A percentile compares a stretch with the other conserved stretches of the same genome.
These are phyloP conservation scores for Amorpha juglandis DNA, from an alignment of 2,888 invertebrate species.

Conservation along the genomic window DNA sequence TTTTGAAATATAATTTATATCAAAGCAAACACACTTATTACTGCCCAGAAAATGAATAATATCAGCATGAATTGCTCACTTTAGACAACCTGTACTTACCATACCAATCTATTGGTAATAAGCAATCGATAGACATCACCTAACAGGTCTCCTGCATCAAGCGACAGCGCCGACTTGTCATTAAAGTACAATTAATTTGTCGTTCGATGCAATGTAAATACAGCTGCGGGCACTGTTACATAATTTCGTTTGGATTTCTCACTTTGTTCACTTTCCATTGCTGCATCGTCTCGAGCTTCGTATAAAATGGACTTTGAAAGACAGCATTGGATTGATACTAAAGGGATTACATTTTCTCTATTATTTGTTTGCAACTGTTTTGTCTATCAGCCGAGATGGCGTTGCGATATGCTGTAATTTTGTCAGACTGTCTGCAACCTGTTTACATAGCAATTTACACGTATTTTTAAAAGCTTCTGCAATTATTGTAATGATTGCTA, in stretches of 20 bases:
- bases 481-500: slow-evolving; percentile 11
- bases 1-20: no score
- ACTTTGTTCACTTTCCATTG: slow-evolving; percentile 19
- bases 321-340: neutral
- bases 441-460: slow-evolving; percentile 1
- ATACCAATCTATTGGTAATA: slow-evolving; percentile 47
- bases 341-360: neutral
- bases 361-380: slow-evolving; percentile 20
- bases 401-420: slow-evolving; percentile 16
- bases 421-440: neutral
- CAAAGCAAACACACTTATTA: slow-evolving; percentile 16
- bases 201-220: slow-evolving; percentile 60
- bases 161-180: slow-evolving; percentile 62
- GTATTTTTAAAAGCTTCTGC: slow-evolving; percentile 14
- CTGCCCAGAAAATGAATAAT: slow-evolving; percentile 24
- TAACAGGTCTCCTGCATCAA: slow-evolving; percentile 37
- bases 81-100: slow-evolving; percentile 42
- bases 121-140: slow-evolving; percentile 48
- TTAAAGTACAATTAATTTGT: slow-evolving; percentile 73
- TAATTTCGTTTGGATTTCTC: slow-evolving; percentile 16
- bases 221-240: slow-evolving; percentile 51
- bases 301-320: neutral
- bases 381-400: slow-evolving; percentile 7
- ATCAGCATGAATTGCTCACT: slow-evolving; percentile 28
- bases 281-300: neutral